phyloP scores from a whole-genome alignment of 2,797 vertebrate species.

The Lerista edwardsae region DNA sequence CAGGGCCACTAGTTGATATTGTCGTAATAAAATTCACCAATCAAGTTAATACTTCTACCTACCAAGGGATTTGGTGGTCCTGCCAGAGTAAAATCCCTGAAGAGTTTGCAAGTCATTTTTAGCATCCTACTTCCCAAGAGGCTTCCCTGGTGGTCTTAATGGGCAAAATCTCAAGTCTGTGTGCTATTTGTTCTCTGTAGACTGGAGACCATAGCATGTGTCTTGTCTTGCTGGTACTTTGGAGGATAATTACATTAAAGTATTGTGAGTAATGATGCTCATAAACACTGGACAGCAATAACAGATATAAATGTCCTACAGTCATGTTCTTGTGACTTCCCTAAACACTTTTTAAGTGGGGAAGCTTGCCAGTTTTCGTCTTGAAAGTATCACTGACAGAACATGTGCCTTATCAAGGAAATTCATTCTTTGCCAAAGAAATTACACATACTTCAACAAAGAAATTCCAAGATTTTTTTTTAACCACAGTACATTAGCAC shows the following conservation, averaged over 20 bases:
- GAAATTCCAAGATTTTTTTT: constrained; percentile 4
- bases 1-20: not conserved
- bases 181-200: not conserved
- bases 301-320: constrained; percentile 4
- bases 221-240: constrained; percentile 9
- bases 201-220: not conserved
- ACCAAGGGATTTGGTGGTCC: not conserved
- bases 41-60: not conserved
- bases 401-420: constrained; percentile 19
- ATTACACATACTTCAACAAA: not conserved
- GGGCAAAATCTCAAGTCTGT: not conserved
- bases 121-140: not conserved
- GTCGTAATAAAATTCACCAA: not conserved
- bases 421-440: constrained; percentile 22
- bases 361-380: constrained; percentile 15
- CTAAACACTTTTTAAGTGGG: constrained; percentile 16
- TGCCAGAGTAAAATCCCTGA: not conserved
- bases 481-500: not conserved
- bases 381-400: constrained; percentile 38
- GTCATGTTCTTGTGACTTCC: constrained; percentile 41
- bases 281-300: constrained; percentile 13
- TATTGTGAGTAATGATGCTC: constrained; percentile 6
- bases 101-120: not conserved
- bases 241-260: constrained; percentile 12
- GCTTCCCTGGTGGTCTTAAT: constrained; percentile 15